These are phyloP conservation scores for Cistogaster globosa DNA, from an alignment of 2,888 invertebrate genomes.

Conservation along the genomic window DNA sequence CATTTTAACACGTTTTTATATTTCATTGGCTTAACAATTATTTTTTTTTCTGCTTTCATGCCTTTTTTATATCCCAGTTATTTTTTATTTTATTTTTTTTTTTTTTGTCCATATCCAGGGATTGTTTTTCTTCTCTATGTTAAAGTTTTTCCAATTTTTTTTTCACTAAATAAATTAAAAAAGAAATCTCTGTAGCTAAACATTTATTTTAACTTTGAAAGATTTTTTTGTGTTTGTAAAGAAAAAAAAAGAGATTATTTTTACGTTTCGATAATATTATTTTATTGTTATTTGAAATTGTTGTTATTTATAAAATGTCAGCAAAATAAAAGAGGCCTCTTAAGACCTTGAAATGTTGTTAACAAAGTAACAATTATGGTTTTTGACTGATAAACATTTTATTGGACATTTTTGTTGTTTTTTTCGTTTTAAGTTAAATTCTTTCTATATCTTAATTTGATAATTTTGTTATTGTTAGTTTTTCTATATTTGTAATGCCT, in stretches of 20 bases:
- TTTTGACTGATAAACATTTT: constrained; percentile 5
- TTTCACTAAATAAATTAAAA: not conserved
- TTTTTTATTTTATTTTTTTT: no score
- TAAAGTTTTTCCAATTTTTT: constrained; percentile 1
- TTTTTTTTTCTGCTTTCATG: not conserved
- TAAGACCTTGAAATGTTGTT: constrained; percentile 24
- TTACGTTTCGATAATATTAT: constrained; percentile 35
- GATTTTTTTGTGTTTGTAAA: not conserved
- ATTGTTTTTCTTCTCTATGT: not conserved
- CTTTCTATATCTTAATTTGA: not conserved
- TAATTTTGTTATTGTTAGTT: no score
- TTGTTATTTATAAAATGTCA: constrained; percentile 38
- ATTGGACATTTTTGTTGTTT: not conserved
- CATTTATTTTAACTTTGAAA: not conserved
- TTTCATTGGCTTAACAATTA: not conserved
- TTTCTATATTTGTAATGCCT: no score
- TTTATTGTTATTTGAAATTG: not conserved
- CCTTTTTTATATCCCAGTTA: not conserved
- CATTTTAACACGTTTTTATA: constrained; percentile 13
- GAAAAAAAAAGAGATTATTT: not conserved
- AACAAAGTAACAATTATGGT: constrained; percentile 39
- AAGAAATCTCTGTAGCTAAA: not conserved
- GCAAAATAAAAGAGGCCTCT: constrained; percentile 19
- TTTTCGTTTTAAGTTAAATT: not conserved
- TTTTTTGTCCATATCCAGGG: constrained; percentile 5